Conservation (phyloP, 2,888 invertebrate genomes). For the Chaetoderma sp. region DNA sequence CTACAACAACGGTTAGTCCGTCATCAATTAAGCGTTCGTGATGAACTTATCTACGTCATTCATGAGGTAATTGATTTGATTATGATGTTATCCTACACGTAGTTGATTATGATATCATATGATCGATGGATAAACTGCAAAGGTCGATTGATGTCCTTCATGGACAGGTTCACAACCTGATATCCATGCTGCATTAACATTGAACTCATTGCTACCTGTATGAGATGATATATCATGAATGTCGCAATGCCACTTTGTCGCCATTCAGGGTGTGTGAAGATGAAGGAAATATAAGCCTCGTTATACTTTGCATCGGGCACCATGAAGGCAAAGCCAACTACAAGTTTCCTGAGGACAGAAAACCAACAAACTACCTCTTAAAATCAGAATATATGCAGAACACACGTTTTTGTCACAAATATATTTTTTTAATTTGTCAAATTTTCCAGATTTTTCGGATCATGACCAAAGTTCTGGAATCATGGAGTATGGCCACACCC, state of each 20-base stretch:
- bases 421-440: not conserved
- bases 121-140: too few species aligned
- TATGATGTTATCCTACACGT: too few species aligned
- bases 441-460: too few species aligned
- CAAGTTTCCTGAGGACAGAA: slow-evolving; percentile 74
- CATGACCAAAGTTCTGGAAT: too few species aligned
- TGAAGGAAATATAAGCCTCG: slow-evolving; percentile 91
- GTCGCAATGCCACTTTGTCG: slow-evolving; percentile 83
- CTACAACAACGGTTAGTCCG: too few species aligned
- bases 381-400: not conserved
- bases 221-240: slow-evolving; percentile 92
- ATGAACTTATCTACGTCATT: too few species aligned
- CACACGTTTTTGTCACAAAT: not conserved
- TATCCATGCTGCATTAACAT: not conserved
- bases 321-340: slow-evolving; percentile 90
- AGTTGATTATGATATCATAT: too few species aligned
- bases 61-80: too few species aligned
- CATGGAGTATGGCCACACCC: too few species aligned
- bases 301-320: slow-evolving; percentile 85
- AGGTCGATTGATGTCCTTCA: too few species aligned
- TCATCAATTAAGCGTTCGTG: too few species aligned
- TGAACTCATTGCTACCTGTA: slow-evolving; percentile 75
- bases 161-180: too few species aligned
- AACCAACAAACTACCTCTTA: not conserved
- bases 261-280: slow-evolving; percentile 91